These are phyloP conservation scores for Cnemophilus loriae DNA, from an alignment of 2,113 vertebrate species.

Conservation along the genomic window DNA sequence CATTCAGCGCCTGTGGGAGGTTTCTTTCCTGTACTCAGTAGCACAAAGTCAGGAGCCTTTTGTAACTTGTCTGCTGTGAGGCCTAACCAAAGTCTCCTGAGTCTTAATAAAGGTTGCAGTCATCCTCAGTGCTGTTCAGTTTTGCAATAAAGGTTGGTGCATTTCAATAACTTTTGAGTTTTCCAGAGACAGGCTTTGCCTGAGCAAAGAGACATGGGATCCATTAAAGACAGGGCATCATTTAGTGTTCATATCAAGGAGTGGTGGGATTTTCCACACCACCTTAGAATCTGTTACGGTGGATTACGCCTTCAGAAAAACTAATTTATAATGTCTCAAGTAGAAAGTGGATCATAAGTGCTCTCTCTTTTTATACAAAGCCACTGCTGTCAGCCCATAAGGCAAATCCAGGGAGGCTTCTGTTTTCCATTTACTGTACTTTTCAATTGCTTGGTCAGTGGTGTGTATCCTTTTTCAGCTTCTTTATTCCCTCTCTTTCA, in stretches of 20 bases:
- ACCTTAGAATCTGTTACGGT: not conserved
- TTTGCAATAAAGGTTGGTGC: not conserved
- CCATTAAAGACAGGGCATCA: not conserved
- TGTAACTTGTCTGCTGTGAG: not conserved
- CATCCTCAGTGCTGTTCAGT: not conserved
- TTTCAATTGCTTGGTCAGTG: constrained; percentile 53
- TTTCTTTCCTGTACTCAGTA: not conserved
- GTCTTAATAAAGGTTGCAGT: not conserved
- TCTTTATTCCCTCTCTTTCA: constrained; percentile 44
- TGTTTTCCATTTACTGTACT: constrained; percentile 39
- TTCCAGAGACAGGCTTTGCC: not conserved
- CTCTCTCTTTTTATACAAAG: constrained; percentile 17
- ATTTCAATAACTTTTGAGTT: not conserved
- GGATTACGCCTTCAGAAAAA: constrained; percentile 13
- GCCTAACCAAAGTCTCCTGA: not conserved
- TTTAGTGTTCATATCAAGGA: not conserved
- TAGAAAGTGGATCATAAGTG: constrained; percentile 16
- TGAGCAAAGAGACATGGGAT: not conserved
- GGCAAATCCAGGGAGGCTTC: constrained; percentile 47
- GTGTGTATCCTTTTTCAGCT: constrained; percentile 38
- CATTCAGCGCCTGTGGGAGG: not conserved
- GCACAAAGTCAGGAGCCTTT: not conserved
- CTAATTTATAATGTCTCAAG: constrained; percentile 3
- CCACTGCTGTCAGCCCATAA: not conserved
- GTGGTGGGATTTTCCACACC: not conserved